Conservation (phyloP, 2,797 vertebrate genomes). For the Rhinichthys osculus region DNA sequence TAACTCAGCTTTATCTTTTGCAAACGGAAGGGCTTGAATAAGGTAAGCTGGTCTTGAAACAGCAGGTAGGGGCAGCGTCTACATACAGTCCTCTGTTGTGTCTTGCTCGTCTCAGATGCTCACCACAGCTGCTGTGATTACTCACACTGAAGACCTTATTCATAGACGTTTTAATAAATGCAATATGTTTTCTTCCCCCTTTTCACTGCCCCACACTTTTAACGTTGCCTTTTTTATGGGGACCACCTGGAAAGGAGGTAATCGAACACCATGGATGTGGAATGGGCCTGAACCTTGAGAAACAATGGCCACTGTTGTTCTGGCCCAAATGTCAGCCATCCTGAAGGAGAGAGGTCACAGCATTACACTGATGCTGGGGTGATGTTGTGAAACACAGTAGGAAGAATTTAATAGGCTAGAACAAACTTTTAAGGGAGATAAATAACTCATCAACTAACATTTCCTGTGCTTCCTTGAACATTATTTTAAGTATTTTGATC, state of each 20-base stretch:
- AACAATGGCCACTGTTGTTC: conserved; percentile 72
- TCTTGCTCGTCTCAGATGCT: conserved; percentile 40
- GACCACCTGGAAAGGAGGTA: conserved; percentile 67
- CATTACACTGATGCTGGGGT: conserved; percentile 61
- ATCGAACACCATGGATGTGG: conserved; percentile 62
- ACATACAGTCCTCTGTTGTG: conserved; percentile 48
- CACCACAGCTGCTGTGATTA: conserved; percentile 50
- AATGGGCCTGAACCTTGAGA: conserved; percentile 44
- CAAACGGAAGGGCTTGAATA: conserved; percentile 23
- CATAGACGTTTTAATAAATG: conserved; percentile 68
- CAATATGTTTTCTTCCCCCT: conserved; percentile 61
- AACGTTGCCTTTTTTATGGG: conserved; percentile 48
- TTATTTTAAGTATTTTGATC: neutral
- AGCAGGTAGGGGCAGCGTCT: conserved; percentile 20
- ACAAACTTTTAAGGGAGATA: conserved; percentile 78
- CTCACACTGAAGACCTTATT: conserved; percentile 61
- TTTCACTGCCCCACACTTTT: conserved; percentile 49
- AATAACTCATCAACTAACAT: conserved; percentile 75
- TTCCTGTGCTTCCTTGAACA: conserved; percentile 65
- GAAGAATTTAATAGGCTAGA: conserved; percentile 82
- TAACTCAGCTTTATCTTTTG: conserved; percentile 40
- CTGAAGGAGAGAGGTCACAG: conserved; percentile 51
- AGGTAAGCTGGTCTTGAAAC: conserved; percentile 39
- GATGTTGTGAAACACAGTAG: conserved; percentile 63
- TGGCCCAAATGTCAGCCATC: conserved; percentile 66